Evolutionary conservation across 2,113 vertebrate species (phyloP).

Genomic region (Lasiurus cinereus): DNA sequence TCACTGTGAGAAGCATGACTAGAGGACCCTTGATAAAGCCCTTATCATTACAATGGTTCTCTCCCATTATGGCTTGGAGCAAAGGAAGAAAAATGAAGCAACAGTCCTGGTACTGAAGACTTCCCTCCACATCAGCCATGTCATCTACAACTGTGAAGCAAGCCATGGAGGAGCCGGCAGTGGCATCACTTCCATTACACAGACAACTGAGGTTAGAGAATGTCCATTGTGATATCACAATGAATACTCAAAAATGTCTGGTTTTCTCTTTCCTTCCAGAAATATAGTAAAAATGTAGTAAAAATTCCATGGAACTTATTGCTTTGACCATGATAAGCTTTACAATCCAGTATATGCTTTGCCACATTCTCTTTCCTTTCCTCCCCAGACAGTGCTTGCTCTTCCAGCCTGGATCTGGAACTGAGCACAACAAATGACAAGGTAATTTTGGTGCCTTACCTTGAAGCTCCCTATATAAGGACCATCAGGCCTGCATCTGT

Average conservation of each 20-base stretch:
- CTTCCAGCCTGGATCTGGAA: neutral
- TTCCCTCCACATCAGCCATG: neutral
- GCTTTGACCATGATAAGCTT: neutral
- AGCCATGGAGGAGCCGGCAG: too few relatives aligned
- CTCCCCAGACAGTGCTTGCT: neutral
- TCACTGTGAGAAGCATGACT: neutral
- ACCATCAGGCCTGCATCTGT: conserved; percentile 82
- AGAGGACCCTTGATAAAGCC: neutral
- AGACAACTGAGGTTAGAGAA: neutral
- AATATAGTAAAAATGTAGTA: neutral
- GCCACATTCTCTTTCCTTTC: neutral
- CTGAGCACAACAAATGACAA: neutral
- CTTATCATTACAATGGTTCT: neutral
- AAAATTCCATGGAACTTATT: neutral
- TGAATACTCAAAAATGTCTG: neutral
- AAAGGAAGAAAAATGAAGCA: neutral
- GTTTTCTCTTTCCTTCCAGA: neutral
- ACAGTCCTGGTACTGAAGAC: neutral
- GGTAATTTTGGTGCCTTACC: conserved; percentile 49
- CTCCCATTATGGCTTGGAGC: neutral
- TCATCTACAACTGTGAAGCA: neutral
- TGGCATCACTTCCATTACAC: neutral
- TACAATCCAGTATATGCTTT: neutral
- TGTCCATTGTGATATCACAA: neutral
- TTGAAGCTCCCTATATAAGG: conserved; percentile 69